These are phyloP conservation scores for Ericerus pela DNA, from an alignment of 1,140 invertebrate species.

Conservation along the genomic window DNA sequence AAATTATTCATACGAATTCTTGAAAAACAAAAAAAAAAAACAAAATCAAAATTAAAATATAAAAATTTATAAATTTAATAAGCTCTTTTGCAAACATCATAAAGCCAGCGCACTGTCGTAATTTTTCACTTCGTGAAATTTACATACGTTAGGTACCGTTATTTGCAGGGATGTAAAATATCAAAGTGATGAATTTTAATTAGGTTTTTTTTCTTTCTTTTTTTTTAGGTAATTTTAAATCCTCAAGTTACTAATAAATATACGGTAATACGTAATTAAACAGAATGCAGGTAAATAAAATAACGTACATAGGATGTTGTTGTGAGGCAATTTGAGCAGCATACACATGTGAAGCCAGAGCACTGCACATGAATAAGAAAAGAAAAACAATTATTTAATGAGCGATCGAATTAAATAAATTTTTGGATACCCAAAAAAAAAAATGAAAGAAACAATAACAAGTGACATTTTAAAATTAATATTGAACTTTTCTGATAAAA, in stretches of 20 bases:
- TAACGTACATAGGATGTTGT: conserved; percentile 78
- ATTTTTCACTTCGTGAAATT: not conserved
- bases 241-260: not conserved
- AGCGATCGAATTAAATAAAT: not conserved
- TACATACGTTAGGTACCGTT: not conserved
- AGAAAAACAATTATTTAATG: conserved; percentile 13
- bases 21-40: no score
- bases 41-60: not conserved
- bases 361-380: conserved; percentile 50
- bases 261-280: conserved; percentile 10
- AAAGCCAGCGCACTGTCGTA: conserved; percentile 13
- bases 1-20: not conserved
- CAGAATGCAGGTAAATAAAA: conserved; percentile 20
- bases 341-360: conserved; percentile 89
- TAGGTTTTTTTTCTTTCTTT: no score
- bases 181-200: no score
- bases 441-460: no score
- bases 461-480: not conserved
- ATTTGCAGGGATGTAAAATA: no score
- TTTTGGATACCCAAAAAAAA: no score
- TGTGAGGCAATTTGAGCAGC: conserved; percentile 75
- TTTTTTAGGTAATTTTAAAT: no score
- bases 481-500: not conserved
- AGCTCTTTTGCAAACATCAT: not conserved
- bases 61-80: not conserved